phyloP scores from a whole-genome alignment of 2,888 invertebrate genomes.

The Chymomyza fuscimana region DNA sequence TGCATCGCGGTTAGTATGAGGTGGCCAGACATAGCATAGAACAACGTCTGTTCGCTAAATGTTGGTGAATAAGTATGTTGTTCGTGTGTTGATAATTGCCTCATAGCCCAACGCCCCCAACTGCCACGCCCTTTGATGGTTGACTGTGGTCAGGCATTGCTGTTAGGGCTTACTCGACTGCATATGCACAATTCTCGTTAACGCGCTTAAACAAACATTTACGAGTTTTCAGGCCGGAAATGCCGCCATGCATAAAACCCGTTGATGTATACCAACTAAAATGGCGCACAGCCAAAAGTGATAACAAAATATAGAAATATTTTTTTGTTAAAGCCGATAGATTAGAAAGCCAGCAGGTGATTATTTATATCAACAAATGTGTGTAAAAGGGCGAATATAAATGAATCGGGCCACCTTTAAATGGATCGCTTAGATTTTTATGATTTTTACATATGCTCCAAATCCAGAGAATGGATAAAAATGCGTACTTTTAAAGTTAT shows the following conservation, averaged over 20 bases:
- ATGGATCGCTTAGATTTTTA: too few relatives aligned
- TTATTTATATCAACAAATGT: too few relatives aligned
- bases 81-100: neutral
- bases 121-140: neutral
- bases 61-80: constrained; percentile 24
- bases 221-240: constrained; percentile 41
- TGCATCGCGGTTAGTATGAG: constrained; percentile 19
- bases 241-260: constrained; percentile 33
- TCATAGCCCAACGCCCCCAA: neutral
- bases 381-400: too few relatives aligned
- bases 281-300: neutral
- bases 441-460: too few relatives aligned
- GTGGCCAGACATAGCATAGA: constrained; percentile 17
- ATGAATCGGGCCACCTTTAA: too few relatives aligned
- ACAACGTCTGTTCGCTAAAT: constrained; percentile 11
- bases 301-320: neutral
- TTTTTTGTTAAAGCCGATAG: neutral
- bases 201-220: constrained; percentile 18
- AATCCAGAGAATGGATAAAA: too few relatives aligned
- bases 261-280: neutral
- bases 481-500: too few relatives aligned
- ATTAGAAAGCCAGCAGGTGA: neutral
- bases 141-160: neutral
- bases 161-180: neutral
- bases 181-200: neutral